Conservation (phyloP, 2,113 vertebrate genomes). For the Leucosticte australis region DNA sequence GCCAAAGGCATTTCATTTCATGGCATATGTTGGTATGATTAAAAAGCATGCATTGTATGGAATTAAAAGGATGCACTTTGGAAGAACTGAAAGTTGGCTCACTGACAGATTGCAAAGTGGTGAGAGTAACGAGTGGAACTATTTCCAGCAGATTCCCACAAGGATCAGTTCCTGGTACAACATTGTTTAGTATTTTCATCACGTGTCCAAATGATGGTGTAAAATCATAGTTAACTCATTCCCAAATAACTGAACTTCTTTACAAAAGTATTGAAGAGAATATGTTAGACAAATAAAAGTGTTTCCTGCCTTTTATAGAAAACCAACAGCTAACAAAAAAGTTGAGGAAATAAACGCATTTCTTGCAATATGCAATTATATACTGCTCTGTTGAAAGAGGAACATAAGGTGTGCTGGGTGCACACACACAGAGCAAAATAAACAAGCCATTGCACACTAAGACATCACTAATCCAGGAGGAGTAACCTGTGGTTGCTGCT, state of each 20-base stretch:
- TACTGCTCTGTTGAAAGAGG: not conserved
- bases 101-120: constrained; percentile 30
- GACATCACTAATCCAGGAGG: not conserved
- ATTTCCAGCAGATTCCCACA: constrained; percentile 68
- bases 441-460: not conserved
- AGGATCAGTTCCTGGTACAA: constrained; percentile 58
- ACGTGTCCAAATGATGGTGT: constrained; percentile 35
- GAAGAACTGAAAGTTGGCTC: constrained; percentile 38
- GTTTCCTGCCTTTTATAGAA: not conserved
- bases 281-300: not conserved
- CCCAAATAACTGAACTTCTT: not conserved
- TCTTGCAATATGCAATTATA: not conserved
- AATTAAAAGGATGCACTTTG: constrained; percentile 51
- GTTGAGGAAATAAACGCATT: not conserved
- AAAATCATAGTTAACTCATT: not conserved
- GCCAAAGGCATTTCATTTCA: constrained; percentile 37
- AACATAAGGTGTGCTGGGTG: not conserved
- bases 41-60: constrained; percentile 28
- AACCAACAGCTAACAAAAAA: not conserved
- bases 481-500: not conserved
- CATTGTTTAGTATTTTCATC: constrained; percentile 1
- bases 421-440: not conserved
- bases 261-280: not conserved
- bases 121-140: constrained; percentile 7
- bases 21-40: not conserved